Evolutionary conservation across 2,113 vertebrate species (phyloP), one percentile per base, ranked within the genome.

Genomic region (Petromus typicus): DNA sequence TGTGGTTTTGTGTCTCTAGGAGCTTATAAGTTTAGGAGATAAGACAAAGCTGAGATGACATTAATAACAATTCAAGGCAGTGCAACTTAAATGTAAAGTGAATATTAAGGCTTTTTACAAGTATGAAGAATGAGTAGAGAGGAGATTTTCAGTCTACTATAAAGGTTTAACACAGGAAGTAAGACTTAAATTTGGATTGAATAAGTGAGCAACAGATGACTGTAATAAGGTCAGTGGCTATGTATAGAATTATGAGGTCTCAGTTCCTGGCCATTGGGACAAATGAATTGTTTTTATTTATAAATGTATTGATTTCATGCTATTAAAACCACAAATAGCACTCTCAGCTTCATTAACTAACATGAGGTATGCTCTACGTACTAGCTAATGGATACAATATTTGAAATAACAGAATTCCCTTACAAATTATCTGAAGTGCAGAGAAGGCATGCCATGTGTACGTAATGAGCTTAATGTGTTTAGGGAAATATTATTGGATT

Each of bases 171-270:
- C 30, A 92, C 27, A 76, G 73, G 34, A 91, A 66, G 10, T 3
- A 63, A 37, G 17, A 76, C 69, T 66, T 81, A 64, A 64, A 85
- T 92, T 57, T 69, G 34, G 18, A 27, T 23, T 89, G 40, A 95
- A 11, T 78, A 22, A 23, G 18, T 67, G 75, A 27, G 76, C 20
- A 56, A 37, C 86, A 90, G 91, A 88, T 86, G 82, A 92, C 22
- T 59, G 40, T 37, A 71, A 61, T 78, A 76, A 91, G 37, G 12
- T n/a, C 34, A 83, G 3, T 32, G 56, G 40, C 75, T 92, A 82
- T 59, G 40, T 86, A 37, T 56, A 80, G 89, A 95, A 89, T 89
- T 93, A 89, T 89, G 93, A 96, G 89, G 67, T 86, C 79, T 92
- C 57, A 80, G 61, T 91, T 84, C 81, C 94, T 95, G 73, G 76